Evolutionary conservation across 2,113 vertebrate genomes (phyloP).

Genomic region (Heptranchias perlo): DNA sequence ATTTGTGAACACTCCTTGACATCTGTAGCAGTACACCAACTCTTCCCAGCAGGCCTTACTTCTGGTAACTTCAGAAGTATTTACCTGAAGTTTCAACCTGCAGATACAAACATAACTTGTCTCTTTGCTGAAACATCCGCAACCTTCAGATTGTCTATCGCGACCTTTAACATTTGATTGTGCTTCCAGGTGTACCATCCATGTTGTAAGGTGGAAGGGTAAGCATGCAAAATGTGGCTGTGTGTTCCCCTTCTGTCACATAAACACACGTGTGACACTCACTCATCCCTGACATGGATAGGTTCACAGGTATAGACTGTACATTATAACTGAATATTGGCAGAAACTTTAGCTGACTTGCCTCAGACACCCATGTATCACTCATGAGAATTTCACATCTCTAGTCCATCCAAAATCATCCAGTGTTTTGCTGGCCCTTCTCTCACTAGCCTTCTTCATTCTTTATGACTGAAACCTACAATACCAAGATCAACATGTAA

Average conservation of each 20-base stretch:
- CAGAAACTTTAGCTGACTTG: neutral
- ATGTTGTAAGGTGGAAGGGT: neutral
- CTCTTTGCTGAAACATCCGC: neutral
- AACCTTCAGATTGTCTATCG: neutral
- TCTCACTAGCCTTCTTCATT: neutral
- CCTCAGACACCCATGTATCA: neutral
- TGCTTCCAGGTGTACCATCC: neutral
- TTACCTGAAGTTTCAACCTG: neutral
- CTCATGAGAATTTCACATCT: neutral
- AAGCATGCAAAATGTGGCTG: slow-evolving; percentile 5
- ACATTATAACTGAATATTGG: neutral
- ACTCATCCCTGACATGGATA: neutral
- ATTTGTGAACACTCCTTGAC: neutral
- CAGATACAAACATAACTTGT: neutral
- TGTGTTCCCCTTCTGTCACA: neutral
- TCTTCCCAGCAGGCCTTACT: neutral
- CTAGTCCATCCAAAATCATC: neutral
- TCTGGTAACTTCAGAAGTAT: neutral
- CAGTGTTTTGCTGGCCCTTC: neutral
- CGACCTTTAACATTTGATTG: neutral
- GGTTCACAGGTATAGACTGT: neutral
- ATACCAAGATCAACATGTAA: too few relatives aligned
- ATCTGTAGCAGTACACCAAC: neutral
- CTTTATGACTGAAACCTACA: neutral
- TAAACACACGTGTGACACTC: neutral